Evolutionary conservation across 2,888 invertebrate species (phyloP).

Genomic region (Tricholauxania praeusta): DNA sequence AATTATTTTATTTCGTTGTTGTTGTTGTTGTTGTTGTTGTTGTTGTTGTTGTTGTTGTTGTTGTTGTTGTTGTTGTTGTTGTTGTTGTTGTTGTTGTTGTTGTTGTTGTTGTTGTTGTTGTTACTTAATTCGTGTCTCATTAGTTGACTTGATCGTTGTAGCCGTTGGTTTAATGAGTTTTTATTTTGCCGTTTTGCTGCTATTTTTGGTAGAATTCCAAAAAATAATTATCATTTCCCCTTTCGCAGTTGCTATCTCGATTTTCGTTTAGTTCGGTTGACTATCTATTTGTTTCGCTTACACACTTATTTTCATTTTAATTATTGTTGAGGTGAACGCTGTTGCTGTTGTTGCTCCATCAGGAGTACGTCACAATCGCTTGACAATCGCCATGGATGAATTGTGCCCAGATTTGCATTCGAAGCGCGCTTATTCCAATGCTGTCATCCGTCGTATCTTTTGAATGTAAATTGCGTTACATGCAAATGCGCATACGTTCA

Average conservation of each 20-base stretch:
- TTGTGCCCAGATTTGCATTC: constrained; percentile 32
- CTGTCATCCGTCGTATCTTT: not conserved
- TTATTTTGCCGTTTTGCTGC: constrained; percentile 40
- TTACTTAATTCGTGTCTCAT: constrained; percentile 47
- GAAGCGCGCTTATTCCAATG: not conserved
- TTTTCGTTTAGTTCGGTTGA: not conserved
- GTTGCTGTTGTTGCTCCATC: not conserved
- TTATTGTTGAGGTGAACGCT: constrained; percentile 7
- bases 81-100: too few relatives aligned
- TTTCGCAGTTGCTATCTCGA: not conserved
- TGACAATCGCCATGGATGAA: constrained; percentile 49
- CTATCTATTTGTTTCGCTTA: too few relatives aligned
- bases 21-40: constrained; percentile 26
- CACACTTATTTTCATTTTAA: not conserved
- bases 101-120: constrained; percentile 22
- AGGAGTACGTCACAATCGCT: constrained; percentile 46
- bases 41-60: too few relatives aligned
- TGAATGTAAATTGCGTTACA: not conserved
- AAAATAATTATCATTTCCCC: constrained; percentile 63
- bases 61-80: too few relatives aligned
- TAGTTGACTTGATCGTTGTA: constrained; percentile 38
- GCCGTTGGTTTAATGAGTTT: constrained; percentile 59
- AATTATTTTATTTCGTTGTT: constrained; percentile 25
- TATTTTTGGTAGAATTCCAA: constrained; percentile 64
- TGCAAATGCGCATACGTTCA: constrained; percentile 9